Base-by-base conservation (phyloP, 2,888 invertebrate genomes). In the Unio delphinus region DNA sequence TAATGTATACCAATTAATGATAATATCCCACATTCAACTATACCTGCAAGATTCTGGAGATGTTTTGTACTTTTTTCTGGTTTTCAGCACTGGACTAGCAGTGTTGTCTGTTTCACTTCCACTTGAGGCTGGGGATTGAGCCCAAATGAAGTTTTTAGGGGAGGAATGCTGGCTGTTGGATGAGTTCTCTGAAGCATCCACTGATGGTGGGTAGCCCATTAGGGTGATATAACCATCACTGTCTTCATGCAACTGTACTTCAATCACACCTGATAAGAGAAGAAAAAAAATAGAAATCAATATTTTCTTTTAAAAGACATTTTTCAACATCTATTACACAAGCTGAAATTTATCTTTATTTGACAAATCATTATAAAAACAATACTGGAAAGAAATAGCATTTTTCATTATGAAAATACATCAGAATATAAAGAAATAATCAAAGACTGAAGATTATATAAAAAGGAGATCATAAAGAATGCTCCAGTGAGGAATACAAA, bases 151-250 rank as follows among this genome's bases (percentile, higher is more conserved):
- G 20, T 64, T 67, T 61, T 75, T 77, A 62, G 68, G 75, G 55
- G 72, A 75, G 28, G 64, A 68, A 65, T 69, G 67, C 8, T 65
- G 65, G 54, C 65, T 65, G 59, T 70, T 54, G 45, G 64, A 65
- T 62, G 18, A 71, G 54, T 69, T 69, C 28, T 67, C 62, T 23
- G 58, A 61, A 23, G 66, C 61, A 57, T 64, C 60, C 28, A 67
- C 70, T 45, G 64, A 65, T 63, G 58, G 72, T 11, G 90, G 88
- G 70, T 88, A 88, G 7, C 92, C 91, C 30, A 90, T 88, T 60
- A 92, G 86, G 7, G 89, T 90, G 61, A 92, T 87, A 81, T 91
- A 91, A 11, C 92, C 92, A 78, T 91, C 90, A 62, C 87, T 87
- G 74, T 91, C 91, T 80, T 91, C 90, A 26, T 89, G 85, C 71